Percentiles rank a stretch among this genome's conserved stretches.
Evolutionary conservation across 1,140 invertebrate species (phyloP).

Genomic region (Drosophila varians): DNA sequence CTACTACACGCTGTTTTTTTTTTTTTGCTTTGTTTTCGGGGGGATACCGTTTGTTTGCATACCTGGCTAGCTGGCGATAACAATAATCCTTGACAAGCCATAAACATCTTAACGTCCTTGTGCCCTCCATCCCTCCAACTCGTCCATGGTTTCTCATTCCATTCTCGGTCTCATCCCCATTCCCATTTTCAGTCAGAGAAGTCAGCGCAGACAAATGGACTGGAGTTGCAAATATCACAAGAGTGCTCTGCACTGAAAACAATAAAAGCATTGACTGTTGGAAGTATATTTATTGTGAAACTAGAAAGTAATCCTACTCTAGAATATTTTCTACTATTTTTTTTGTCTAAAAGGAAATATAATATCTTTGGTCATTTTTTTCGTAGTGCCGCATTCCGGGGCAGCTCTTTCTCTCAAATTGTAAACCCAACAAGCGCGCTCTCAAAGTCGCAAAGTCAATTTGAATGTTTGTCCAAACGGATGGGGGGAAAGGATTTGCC

Average conservation of each 20-base stretch:
- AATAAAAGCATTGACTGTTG: neutral
- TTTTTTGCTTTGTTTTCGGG: neutral
- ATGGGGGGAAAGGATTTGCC: constrained; percentile 38
- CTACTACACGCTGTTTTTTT: neutral
- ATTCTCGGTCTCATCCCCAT: neutral
- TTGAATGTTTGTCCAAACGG: constrained; percentile 64
- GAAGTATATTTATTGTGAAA: no score
- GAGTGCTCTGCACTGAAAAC: constrained; percentile 1
- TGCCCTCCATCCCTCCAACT: constrained; percentile 9
- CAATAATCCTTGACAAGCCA: constrained; percentile 82
- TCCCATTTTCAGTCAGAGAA: constrained; percentile 5
- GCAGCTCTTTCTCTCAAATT: constrained; percentile 18
- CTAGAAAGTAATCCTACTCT: no score
- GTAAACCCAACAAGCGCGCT: constrained; percentile 47
- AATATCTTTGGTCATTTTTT: neutral
- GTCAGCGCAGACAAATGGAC: constrained; percentile 63
- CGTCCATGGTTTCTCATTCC: constrained; percentile 3
- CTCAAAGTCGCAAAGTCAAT: constrained; percentile 69
- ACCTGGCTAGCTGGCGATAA: constrained; percentile 78
- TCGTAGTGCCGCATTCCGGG: constrained; percentile 2
- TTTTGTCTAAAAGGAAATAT: no score
- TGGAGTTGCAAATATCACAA: constrained; percentile 31
- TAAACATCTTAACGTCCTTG: constrained; percentile 80
- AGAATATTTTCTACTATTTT: no score
- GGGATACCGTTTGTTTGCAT: constrained; percentile 61